These are phyloP conservation scores for Podarcis siculus DNA, from an alignment of 2,797 vertebrate species.

Conservation along the genomic window DNA sequence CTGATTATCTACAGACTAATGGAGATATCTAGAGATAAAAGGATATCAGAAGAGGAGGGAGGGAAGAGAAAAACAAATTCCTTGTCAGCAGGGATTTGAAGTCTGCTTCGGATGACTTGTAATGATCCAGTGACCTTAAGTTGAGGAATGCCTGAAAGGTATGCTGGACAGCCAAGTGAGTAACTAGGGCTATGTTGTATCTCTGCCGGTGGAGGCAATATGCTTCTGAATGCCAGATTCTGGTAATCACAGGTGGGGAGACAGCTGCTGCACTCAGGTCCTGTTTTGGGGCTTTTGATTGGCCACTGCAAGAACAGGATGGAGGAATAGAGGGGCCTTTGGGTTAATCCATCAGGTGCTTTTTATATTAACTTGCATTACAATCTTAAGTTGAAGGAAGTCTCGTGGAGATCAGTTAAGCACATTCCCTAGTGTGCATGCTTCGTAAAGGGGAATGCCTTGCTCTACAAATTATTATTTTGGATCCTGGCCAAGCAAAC, in stretches of 20 bases:
- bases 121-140: background rate
- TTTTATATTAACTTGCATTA: too few relatives aligned
- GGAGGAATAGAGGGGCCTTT: too few relatives aligned
- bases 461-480: background rate
- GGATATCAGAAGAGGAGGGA: background rate
- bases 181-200: background rate
- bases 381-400: background rate
- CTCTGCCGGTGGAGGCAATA: too few relatives aligned
- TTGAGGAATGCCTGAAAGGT: background rate
- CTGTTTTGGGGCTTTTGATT: too few relatives aligned
- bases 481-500: background rate
- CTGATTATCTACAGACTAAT: constrained; percentile 30
- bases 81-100: background rate
- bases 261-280: too few relatives aligned
- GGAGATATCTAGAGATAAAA: constrained; percentile 29
- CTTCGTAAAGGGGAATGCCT: background rate
- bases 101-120: background rate
- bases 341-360: too few relatives aligned
- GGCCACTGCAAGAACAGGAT: too few relatives aligned
- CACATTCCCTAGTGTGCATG: background rate
- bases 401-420: background rate
- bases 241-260: too few relatives aligned
- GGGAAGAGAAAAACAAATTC: background rate
- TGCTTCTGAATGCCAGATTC: too few relatives aligned
- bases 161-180: background rate